These are phyloP conservation scores for Melanogrammus aeglefinus DNA, from an alignment of 2,797 vertebrate genomes.

Conservation along the genomic window DNA sequence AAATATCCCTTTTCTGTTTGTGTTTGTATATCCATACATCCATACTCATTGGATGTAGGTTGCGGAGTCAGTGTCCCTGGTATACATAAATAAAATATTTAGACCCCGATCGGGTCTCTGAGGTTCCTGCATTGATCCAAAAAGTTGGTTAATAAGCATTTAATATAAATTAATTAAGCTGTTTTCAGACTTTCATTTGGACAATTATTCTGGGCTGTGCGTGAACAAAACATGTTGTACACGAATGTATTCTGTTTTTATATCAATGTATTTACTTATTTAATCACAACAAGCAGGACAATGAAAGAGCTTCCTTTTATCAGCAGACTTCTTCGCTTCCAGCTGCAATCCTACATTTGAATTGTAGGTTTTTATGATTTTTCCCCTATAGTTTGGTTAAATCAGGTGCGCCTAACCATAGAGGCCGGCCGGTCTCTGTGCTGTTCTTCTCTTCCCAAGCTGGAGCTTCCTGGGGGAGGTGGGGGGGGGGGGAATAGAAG, in stretches of 20 bases:
- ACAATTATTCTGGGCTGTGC: neutral
- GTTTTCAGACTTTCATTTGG: neutral
- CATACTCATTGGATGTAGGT: neutral
- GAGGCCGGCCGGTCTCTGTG: neutral
- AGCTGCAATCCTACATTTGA: neutral
- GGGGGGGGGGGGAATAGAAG: conserved; percentile 24
- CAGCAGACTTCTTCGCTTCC: neutral
- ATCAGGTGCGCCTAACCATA: neutral
- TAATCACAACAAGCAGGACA: neutral
- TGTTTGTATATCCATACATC: neutral
- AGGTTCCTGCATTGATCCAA: neutral
- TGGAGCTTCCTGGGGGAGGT: conserved; percentile 9
- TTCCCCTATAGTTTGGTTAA: neutral
- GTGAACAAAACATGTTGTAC: neutral
- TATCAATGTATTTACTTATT: neutral
- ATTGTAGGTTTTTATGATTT: neutral
- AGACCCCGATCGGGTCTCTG: neutral
- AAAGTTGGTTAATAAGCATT: neutral
- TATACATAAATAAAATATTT: neutral
- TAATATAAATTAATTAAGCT: neutral
- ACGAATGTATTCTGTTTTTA: neutral
- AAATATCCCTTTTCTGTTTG: neutral
- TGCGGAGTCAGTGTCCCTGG: neutral
- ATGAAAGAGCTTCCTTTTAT: neutral
- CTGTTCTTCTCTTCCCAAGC: neutral